Evolutionary conservation across 2,888 invertebrate genomes (phyloP).

Genomic region (Hyalella azteca): DNA sequence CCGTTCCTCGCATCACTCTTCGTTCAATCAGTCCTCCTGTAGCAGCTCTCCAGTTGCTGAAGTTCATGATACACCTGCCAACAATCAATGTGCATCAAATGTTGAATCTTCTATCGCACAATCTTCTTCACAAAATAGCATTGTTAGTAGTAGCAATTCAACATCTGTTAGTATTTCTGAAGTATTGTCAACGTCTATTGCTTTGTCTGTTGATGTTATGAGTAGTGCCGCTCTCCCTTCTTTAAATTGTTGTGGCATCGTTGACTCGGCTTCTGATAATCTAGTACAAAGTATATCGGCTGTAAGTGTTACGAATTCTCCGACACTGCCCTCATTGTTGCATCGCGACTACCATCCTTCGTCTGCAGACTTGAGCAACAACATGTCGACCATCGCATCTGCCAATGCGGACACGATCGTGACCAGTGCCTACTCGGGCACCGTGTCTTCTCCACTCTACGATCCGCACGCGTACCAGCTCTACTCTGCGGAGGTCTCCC

Average conservation of each 20-base stretch:
- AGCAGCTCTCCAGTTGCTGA: not conserved
- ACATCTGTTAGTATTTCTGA: slow-evolving; percentile 17
- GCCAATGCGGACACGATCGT: slow-evolving; percentile 37
- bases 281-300: slow-evolving; percentile 25
- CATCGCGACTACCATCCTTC: slow-evolving; percentile 20
- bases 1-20: not conserved
- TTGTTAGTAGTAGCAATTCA: not conserved
- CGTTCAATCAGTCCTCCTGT: not conserved
- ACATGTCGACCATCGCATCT: slow-evolving; percentile 13
- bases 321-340: slow-evolving; percentile 26
- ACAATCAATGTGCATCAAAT: too few species aligned
- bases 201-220: not conserved
- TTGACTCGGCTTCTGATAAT: slow-evolving; percentile 7
- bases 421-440: slow-evolving; percentile 53
- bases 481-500: slow-evolving; percentile 1
- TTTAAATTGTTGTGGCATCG: slow-evolving; percentile 7
- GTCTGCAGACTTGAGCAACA: not conserved
- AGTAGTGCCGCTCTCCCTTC: slow-evolving; percentile 10
- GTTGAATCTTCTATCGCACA: not conserved
- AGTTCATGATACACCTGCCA: not conserved
- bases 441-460: slow-evolving; percentile 51
- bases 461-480: slow-evolving; percentile 50
- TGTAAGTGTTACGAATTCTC: not conserved
- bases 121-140: slow-evolving; percentile 15
- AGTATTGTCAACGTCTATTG: slow-evolving; percentile 16